Evolutionary conservation across 2,888 invertebrate genomes (phyloP), one percentile per base, ranked within the genome.

Genomic region (Coelogynopora nodosa): DNA sequence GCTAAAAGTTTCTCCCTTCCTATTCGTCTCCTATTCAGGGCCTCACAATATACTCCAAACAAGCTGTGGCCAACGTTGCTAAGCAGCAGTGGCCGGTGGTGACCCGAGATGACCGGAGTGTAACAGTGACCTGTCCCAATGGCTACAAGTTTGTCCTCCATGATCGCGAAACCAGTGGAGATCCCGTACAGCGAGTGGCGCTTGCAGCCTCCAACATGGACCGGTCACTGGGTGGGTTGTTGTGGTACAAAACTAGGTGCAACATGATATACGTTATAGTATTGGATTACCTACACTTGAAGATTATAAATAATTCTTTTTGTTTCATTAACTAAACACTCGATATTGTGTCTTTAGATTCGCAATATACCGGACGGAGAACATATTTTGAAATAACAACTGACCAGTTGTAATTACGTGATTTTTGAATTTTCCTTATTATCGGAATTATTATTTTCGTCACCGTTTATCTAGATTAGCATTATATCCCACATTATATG

Each of bases 131-230:
- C 90, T 96, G 97, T 81, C 98, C 98, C 0, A 97, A 96, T 90
- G 98, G 97, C 67, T 97, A 97, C 91, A 95, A 94, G 90, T 97
- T 97, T 92, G 94, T 93, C 90, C 92, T 95, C 84, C 94, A 96
- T 90, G 94, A 95, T 91, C 86, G 89, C 23, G 82, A 28, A 27
- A 30, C 26, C 49, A 49, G 89, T 90, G 67, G 89, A 91, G 91
- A 91, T 89, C 91, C 91, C 86, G 91, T 92, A 0, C 91, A 90
- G 83, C 95, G 95, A 92, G 95, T 97, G 0, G 94, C 94, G 0
- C 91, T 98, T 87, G 94, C 95, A 18, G 94, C 95, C 88, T 95
- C 95, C 0, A 94, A 96, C 92, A 92, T 98, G 87, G 92, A 94
- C 26, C 94, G 93, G 87, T 95, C 97, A 0, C 93, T 95, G 87